phyloP scores from a whole-genome alignment of 2,797 vertebrate genomes.

The Orientallactaga sibirica region DNA sequence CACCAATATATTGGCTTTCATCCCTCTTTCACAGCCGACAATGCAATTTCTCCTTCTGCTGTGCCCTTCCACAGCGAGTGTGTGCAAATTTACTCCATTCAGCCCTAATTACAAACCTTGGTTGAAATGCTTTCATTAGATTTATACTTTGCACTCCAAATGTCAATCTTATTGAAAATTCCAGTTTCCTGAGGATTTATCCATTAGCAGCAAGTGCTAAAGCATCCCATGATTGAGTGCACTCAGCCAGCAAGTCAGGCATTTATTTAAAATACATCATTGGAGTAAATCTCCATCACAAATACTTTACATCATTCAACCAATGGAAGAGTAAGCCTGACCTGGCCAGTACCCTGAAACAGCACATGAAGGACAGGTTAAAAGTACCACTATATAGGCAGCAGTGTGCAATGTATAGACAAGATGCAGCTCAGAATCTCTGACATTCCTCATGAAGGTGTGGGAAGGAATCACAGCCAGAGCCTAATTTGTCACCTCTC shows the following conservation, averaged over 20 bases:
- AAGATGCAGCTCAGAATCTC: slow-evolving; percentile 55
- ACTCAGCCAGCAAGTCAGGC: slow-evolving; percentile 83
- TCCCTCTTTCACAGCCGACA: slow-evolving; percentile 84
- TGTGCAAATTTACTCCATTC: slow-evolving; percentile 87
- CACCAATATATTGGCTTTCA: slow-evolving; percentile 89
- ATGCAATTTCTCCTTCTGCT: slow-evolving; percentile 88
- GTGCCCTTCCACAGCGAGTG: slow-evolving; percentile 84
- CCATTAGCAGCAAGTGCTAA: slow-evolving; percentile 88
- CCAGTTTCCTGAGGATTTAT: slow-evolving; percentile 84
- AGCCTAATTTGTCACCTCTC: slow-evolving; percentile 63
- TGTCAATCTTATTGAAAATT: slow-evolving; percentile 89
- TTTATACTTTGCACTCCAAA: slow-evolving; percentile 87
- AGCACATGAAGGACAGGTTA: slow-evolving; percentile 65
- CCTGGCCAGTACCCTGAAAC: slow-evolving; percentile 58
- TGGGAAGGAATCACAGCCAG: slow-evolving; percentile 50
- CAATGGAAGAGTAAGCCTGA: slow-evolving; percentile 72
- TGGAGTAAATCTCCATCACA: slow-evolving; percentile 86
- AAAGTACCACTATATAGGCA: slow-evolving; percentile 47
- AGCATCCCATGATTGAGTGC: slow-evolving; percentile 86
- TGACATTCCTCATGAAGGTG: background rate
- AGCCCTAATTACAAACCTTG: slow-evolving; percentile 89
- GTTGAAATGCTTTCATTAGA: slow-evolving; percentile 87
- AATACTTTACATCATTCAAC: slow-evolving; percentile 84
- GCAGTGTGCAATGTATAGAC: slow-evolving; percentile 38
- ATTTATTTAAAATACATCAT: slow-evolving; percentile 86